phyloP scores from a whole-genome alignment of 2,113 vertebrate genomes.

The Hippocampus abdominalis region DNA sequence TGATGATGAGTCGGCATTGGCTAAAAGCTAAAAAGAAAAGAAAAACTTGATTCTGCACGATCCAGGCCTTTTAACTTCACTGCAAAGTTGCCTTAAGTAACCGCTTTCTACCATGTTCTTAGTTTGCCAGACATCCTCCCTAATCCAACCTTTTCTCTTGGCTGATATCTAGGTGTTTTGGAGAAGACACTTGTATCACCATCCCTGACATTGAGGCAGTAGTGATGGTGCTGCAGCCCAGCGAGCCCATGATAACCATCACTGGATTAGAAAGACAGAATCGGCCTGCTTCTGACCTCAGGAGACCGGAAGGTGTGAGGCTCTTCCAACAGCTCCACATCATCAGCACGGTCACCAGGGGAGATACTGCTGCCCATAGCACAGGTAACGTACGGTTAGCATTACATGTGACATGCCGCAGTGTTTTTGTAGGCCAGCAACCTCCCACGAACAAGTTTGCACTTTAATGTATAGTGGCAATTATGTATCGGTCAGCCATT shows the following conservation, averaged over 20 bases:
- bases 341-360: conserved; percentile 82
- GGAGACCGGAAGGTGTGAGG: conserved; percentile 72
- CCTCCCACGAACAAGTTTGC: not conserved
- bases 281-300: conserved; percentile 79
- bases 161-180: conserved; percentile 82
- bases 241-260: conserved; percentile 90
- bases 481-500: not conserved
- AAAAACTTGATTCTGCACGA: too few species aligned
- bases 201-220: conserved; percentile 89
- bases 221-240: conserved; percentile 91
- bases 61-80: not conserved
- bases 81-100: not conserved
- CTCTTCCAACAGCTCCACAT: conserved; percentile 91
- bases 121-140: not conserved
- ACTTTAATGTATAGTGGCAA: not conserved
- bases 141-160: not conserved
- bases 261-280: conserved; percentile 83
- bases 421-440: not conserved
- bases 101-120: not conserved
- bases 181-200: conserved; percentile 92
- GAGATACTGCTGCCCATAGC: conserved; percentile 62
- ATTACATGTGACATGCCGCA: not conserved
- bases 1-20: too few species aligned
- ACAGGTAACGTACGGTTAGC: conserved; percentile 48
- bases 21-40: too few species aligned